Percentiles rank a stretch among this genome's conserved stretches.
Conservation (phyloP, 2,888 invertebrate species). For the Stenoptilia bipunctidactyla region DNA sequence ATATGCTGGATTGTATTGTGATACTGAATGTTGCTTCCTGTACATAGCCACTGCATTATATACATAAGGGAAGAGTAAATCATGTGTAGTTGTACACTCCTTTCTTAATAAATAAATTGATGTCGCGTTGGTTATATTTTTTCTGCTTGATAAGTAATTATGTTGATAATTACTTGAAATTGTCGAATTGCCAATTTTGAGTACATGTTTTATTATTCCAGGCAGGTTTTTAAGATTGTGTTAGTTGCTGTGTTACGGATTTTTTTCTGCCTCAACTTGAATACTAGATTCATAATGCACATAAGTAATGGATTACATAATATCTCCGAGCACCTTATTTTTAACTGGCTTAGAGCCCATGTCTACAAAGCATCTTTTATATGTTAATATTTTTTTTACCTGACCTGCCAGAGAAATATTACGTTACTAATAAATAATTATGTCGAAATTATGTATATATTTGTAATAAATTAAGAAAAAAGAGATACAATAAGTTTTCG, state of each 20-base stretch:
- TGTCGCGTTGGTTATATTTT: no score
- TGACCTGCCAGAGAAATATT: constrained; percentile 56
- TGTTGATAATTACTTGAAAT: constrained; percentile 29
- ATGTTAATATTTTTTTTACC: constrained; percentile 43
- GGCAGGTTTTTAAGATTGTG: no score
- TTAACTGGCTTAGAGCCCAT: constrained; percentile 39
- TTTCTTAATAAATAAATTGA: constrained; percentile 18
- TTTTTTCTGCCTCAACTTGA: no score
- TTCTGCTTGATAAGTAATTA: constrained; percentile 18
- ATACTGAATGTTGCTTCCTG: constrained; percentile 36
- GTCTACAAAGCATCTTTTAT: constrained; percentile 26
- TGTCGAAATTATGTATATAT: constrained; percentile 69
- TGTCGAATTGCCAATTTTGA: constrained; percentile 57
- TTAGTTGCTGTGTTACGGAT: no score
- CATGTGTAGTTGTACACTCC: constrained; percentile 30
- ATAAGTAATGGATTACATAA: constrained; percentile 21
- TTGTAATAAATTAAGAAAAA: constrained; percentile 65
- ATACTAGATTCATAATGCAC: no score
- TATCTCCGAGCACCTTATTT: constrained; percentile 30
- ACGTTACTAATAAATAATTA: constrained; percentile 56
- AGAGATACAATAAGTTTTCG: constrained; percentile 63
- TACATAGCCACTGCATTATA: constrained; percentile 35
- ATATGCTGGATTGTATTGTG: constrained; percentile 27
- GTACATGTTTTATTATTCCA: constrained; percentile 25
- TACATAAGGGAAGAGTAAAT: constrained; percentile 21